Percentiles rank a stretch among this genome's conserved stretches.
Conservation (phyloP, 2,888 invertebrate species). For the Machimus rusticus region DNA sequence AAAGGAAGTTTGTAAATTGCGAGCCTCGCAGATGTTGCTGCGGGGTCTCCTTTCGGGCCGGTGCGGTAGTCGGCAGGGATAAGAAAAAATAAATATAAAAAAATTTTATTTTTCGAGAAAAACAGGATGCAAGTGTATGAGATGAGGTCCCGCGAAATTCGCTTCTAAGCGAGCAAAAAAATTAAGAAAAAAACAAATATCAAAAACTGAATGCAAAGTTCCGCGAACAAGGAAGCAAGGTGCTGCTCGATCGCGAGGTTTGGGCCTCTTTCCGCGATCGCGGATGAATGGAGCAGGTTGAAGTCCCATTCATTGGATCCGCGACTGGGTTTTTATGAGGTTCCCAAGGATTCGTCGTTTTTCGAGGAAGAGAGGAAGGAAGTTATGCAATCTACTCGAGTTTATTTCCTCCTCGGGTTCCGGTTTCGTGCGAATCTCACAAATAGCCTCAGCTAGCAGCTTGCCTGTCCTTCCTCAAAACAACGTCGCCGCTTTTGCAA, state of each 20-base stretch:
- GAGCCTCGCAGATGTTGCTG: conserved; percentile 23
- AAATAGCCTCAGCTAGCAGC: background rate
- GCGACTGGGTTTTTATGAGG: background rate
- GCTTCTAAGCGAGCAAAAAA: background rate
- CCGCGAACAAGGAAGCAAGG: conserved; percentile 34
- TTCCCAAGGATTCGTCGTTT: conserved; percentile 32
- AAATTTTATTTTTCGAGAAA: background rate
- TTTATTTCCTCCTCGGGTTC: conserved; percentile 31
- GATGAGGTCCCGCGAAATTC: conserved; percentile 32
- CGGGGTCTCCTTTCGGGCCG: background rate
- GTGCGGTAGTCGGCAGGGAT: background rate
- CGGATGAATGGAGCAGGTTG: conserved; percentile 31
- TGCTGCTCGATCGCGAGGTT: background rate
- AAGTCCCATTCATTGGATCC: conserved; percentile 23
- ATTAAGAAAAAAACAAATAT: background rate
- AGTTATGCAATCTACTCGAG: conserved; percentile 42
- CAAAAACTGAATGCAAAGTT: background rate
- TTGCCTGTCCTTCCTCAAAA: background rate
- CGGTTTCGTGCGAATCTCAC: background rate
- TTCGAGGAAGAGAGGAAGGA: conserved; percentile 42
- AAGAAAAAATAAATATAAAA: background rate
- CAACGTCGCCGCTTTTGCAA: background rate
- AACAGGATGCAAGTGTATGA: conserved; percentile 38
- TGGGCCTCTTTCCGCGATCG: conserved; percentile 6
- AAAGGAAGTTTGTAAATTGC: conserved; percentile 37